Percentiles rank a stretch among this genome's conserved stretches.
phyloP scores from a whole-genome alignment of 2,797 vertebrate species.

The Poeciliopsis turneri region DNA sequence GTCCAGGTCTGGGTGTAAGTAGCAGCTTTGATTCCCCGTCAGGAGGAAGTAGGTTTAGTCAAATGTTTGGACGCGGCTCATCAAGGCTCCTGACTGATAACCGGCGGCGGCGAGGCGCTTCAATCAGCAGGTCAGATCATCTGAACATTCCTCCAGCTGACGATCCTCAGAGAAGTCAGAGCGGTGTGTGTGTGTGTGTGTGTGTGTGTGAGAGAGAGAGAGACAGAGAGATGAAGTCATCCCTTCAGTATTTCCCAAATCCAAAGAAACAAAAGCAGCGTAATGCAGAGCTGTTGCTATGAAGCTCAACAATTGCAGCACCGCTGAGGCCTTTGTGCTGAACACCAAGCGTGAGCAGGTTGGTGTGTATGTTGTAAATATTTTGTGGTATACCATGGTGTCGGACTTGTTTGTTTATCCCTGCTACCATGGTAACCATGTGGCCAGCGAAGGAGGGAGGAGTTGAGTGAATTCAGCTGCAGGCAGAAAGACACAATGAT shows the following conservation, averaged over 20 bases:
- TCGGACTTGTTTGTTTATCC: constrained; percentile 91
- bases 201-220: background rate
- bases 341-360: background rate
- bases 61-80: constrained; percentile 32
- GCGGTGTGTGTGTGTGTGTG: too few relatives aligned
- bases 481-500: constrained; percentile 11
- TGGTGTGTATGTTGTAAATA: constrained; percentile 81
- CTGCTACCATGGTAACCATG: constrained; percentile 84
- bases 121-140: constrained; percentile 20
- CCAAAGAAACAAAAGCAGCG: constrained; percentile 17
- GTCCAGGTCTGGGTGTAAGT: constrained; percentile 30
- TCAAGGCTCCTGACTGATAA: constrained; percentile 27
- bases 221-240: constrained; percentile 5
- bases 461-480: constrained; percentile 61
- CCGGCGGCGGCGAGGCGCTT: constrained; percentile 13
- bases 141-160: constrained; percentile 22
- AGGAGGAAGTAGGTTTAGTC: constrained; percentile 52
- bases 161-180: background rate
- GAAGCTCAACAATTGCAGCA: constrained; percentile 59
- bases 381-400: constrained; percentile 90
- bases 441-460: constrained; percentile 77
- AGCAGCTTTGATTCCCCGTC: constrained; percentile 35
- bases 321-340: background rate
- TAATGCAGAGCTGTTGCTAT: constrained; percentile 65
- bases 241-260: background rate